phyloP scores from a whole-genome alignment of 1,140 invertebrate genomes.

The Leptestheria dahalacensis region DNA sequence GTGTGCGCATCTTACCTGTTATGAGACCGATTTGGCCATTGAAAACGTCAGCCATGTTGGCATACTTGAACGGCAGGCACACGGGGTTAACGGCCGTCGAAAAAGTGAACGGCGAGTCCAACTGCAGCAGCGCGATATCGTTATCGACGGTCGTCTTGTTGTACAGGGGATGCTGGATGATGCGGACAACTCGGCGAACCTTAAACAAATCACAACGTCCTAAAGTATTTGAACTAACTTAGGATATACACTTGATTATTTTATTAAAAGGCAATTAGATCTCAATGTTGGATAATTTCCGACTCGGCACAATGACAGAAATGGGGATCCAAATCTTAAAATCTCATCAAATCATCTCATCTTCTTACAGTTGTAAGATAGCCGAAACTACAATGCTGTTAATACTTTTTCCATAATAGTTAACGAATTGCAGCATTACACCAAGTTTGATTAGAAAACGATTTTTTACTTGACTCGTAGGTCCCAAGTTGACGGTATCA shows the following conservation, averaged over 20 bases:
- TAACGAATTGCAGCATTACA: too few relatives aligned
- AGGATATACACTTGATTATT: too few relatives aligned
- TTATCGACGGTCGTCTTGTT: slow-evolving; percentile 27
- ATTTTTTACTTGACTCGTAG: slow-evolving; percentile 7
- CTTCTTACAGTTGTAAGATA: too few relatives aligned
- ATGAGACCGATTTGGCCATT: slow-evolving; percentile 22
- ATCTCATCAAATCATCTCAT: too few relatives aligned
- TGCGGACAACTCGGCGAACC: slow-evolving; percentile 17
- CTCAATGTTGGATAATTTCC: too few relatives aligned
- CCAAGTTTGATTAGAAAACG: too few relatives aligned
- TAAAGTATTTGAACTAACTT: not conserved
- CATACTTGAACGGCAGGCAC: slow-evolving; percentile 45
- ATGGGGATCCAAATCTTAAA: too few relatives aligned
- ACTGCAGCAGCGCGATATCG: slow-evolving; percentile 44
- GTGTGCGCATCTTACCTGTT: slow-evolving; percentile 16
- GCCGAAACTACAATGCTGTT: too few relatives aligned
- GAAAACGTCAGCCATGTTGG: slow-evolving; percentile 30
- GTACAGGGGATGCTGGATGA: slow-evolving; percentile 30
- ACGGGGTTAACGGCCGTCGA: slow-evolving; percentile 39
- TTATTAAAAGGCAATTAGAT: not conserved
- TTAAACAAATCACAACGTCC: not conserved
- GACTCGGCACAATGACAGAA: too few relatives aligned
- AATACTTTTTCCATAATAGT: too few relatives aligned
- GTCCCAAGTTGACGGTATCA: slow-evolving; percentile 3
- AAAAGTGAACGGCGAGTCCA: slow-evolving; percentile 33